Percentiles rank a stretch among this genome's conserved stretches.
Conservation (phyloP, 1,140 invertebrate species). For the Onthophagus taurus region DNA sequence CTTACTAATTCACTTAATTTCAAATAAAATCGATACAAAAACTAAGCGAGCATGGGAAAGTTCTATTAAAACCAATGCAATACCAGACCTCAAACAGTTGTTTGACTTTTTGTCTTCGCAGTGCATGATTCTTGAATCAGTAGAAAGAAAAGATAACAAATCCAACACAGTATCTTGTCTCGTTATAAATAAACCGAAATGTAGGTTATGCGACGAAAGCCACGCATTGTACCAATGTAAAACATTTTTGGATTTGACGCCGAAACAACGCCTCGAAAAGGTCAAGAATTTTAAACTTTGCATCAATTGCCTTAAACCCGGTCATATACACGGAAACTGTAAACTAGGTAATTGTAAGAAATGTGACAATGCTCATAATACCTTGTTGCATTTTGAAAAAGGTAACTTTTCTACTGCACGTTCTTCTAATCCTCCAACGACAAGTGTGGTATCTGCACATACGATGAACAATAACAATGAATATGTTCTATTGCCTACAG, state of each 20-base stretch:
- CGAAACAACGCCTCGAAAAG: neutral
- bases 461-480: neutral
- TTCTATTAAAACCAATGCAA: neutral
- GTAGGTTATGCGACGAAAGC: neutral
- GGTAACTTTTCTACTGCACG: neutral
- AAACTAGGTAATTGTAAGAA: neutral
- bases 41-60: slow-evolving; percentile 21
- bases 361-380: neutral
- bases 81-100: neutral
- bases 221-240: neutral
- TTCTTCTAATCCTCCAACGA: neutral
- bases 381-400: neutral
- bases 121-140: neutral
- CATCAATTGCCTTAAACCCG: neutral
- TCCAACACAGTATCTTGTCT: neutral
- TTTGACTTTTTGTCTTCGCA: neutral
- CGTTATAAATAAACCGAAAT: neutral
- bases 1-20: slow-evolving; percentile 19
- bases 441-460: neutral
- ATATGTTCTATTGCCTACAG: neutral
- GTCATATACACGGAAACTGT: neutral
- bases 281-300: neutral
- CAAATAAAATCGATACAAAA: slow-evolving; percentile 17
- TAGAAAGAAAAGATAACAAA: neutral
- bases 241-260: neutral